Evolutionary conservation across 2,888 invertebrate genomes (phyloP).

Genomic region (Agrotis clavis): DNA sequence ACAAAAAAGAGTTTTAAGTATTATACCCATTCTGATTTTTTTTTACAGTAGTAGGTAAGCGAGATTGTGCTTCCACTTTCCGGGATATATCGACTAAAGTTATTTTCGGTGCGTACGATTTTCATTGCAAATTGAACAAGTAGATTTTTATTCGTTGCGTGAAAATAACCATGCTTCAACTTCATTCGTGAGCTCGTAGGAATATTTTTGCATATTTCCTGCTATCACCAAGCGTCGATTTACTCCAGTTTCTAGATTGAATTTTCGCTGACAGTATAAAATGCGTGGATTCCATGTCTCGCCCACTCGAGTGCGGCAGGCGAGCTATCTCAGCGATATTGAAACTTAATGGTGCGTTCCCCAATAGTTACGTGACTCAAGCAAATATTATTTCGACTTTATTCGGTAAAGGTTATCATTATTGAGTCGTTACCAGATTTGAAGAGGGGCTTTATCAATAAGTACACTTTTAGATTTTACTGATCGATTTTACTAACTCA

Average conservation of each 20-base stretch:
- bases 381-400: conserved; percentile 65
- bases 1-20: background rate
- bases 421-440: conserved; percentile 38
- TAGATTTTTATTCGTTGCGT: conserved; percentile 53
- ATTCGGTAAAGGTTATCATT: conserved; percentile 53
- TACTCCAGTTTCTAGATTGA: conserved; percentile 76
- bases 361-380: conserved; percentile 68
- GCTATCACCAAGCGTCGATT: conserved; percentile 67
- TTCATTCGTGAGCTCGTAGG: conserved; percentile 66
- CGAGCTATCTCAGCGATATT: conserved; percentile 72
- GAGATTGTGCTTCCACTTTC: background rate
- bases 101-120: conserved; percentile 16
- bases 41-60: background rate
- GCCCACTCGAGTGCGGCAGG: conserved; percentile 62
- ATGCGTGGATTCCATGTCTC: conserved; percentile 74
- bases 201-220: conserved; percentile 78
- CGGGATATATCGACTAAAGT: background rate
- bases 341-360: conserved; percentile 72
- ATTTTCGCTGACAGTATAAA: conserved; percentile 80
- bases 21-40: background rate
- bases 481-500: conserved; percentile 28
- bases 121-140: conserved; percentile 54
- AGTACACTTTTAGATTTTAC: conserved; percentile 36
- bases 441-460: conserved; percentile 36
- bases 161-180: conserved; percentile 60